These are phyloP conservation scores for Larimichthys crocea DNA, from an alignment of 2,113 vertebrate genomes.

Conservation along the genomic window DNA sequence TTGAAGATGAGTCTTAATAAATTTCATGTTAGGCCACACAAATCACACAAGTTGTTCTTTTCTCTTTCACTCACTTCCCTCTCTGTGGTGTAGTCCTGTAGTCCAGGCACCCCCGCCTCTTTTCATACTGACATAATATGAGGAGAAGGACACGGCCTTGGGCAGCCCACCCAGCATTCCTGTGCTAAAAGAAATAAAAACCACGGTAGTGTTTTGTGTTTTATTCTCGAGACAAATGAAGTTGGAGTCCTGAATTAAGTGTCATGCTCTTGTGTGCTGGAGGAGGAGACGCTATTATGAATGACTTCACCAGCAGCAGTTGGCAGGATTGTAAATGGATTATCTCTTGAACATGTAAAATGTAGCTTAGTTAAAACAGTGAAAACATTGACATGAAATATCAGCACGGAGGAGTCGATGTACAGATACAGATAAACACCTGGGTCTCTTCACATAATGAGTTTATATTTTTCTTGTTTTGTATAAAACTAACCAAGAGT, in stretches of 20 bases:
- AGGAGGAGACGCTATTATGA: slow-evolving; percentile 19
- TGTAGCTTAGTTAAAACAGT: neutral
- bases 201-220: neutral
- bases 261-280: neutral
- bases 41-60: neutral
- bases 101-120: neutral
- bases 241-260: neutral
- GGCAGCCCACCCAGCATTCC: neutral
- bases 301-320: neutral
- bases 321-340: slow-evolving; percentile 8
- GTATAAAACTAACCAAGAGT: no score
- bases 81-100: slow-evolving; percentile 1
- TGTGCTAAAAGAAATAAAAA: slow-evolving; percentile 21
- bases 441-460: no score
- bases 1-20: neutral
- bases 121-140: neutral
- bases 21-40: no score
- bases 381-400: neutral
- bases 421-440: no score
- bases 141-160: slow-evolving; percentile 4
- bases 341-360: slow-evolving; percentile 8
- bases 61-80: neutral
- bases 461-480: no score
- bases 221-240: neutral
- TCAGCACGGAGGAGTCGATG: no score